Evolutionary conservation across 2,797 vertebrate species (phyloP), one percentile per base, ranked within the genome.

Genomic region (Falco berigora): DNA sequence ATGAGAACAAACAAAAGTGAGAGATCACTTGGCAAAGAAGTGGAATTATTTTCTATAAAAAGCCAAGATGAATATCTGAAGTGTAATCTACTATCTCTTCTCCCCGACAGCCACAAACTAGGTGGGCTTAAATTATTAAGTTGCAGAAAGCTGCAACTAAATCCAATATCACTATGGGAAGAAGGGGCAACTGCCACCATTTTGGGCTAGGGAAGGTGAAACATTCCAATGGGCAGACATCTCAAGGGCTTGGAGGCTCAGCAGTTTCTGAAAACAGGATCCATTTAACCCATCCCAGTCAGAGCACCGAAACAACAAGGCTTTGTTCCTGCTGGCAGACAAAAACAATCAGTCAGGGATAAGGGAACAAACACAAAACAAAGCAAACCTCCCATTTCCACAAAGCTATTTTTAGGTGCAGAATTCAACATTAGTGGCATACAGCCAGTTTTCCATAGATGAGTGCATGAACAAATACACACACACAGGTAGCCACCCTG

Each of bases 221-320:
- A 63, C 14, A 8, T 6, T 42, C 32, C 22, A 28, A 61, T 1
- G 2, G 47, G 32, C 30, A 81, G 62, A n/a, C 10, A 62, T 19
- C 34, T 76, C 67, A 73, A 76, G 42, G 49, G n/a, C 53, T 85
- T 77, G 44, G 38, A 71, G 6, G 30, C 59, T 61, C 63, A 73
- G 59, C 28, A 66, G 21, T 68, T 95, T 89, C 77, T 75, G 61
- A 74, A 90, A 94, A 82, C 14, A 67, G 36, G 69, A 79, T 83
- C 55, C 36, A 46, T 88, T 50, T 79, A 79, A 74, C 0, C 0
- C 0, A 0, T 73, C 47, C 59, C 36, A 74, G 14, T 28, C 56
- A 44, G 40, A 93, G 40, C 56, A 87, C 32, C 58, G 30, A 55
- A 91, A 89, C 71, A 87, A 86, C 27, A 58, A 77, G 52, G 27